Conservation (phyloP, 2,888 invertebrate genomes). For the Mystacides longicornis region DNA sequence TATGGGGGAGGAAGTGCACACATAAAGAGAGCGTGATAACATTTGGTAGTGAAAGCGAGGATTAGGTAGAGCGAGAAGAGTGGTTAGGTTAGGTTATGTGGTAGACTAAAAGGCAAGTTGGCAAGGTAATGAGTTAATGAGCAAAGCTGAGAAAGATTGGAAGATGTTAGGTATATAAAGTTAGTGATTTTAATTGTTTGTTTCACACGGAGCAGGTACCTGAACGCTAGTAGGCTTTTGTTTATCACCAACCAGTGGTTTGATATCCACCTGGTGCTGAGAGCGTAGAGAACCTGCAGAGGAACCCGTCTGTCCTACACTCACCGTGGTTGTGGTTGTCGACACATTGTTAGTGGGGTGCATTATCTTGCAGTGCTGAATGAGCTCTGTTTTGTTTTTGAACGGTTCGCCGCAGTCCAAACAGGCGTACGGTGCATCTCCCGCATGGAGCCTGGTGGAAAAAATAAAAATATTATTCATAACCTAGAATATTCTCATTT, state of each 20-base stretch:
- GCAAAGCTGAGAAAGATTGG: too few species aligned
- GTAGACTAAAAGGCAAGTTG: too few species aligned
- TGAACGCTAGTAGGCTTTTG: constrained; percentile 39
- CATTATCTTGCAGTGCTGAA: constrained; percentile 56
- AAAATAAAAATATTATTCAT: not conserved
- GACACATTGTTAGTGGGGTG: constrained; percentile 38
- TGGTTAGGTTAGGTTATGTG: too few species aligned
- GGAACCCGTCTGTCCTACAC: constrained; percentile 11
- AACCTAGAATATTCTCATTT: not conserved
- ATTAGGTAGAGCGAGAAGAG: too few species aligned
- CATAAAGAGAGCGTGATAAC: too few species aligned
- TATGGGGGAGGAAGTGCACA: too few species aligned
- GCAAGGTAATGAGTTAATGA: too few species aligned
- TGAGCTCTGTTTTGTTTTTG: constrained; percentile 61
- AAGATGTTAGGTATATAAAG: too few species aligned
- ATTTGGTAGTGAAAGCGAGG: too few species aligned
- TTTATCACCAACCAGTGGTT: constrained; percentile 33
- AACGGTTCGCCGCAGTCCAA: constrained; percentile 72
- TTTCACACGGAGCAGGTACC: constrained; percentile 33
- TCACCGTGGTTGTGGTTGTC: constrained; percentile 4
- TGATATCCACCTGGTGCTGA: constrained; percentile 38
- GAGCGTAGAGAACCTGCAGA: constrained; percentile 23
- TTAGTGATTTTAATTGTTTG: too few species aligned
- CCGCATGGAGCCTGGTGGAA: constrained; percentile 57
- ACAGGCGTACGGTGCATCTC: constrained; percentile 66